Evolutionary conservation across 2,888 invertebrate species (phyloP).

Genomic region (Lycophotia porphyrea): DNA sequence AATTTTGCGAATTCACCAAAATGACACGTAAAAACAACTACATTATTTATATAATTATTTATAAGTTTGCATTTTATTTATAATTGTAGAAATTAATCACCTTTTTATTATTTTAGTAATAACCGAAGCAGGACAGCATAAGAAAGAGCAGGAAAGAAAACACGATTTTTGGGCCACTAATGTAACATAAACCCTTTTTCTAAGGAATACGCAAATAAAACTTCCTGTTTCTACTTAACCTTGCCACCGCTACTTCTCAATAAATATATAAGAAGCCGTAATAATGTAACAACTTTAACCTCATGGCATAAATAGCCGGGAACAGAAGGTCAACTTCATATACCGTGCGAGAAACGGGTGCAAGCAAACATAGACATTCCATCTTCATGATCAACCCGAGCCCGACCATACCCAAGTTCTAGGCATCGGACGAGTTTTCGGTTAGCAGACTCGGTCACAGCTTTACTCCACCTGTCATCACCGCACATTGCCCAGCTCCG

Average conservation of each 20-base stretch:
- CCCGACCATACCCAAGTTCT: background rate
- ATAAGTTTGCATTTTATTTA: background rate
- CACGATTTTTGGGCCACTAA: background rate
- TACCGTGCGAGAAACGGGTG: background rate
- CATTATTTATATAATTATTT: background rate
- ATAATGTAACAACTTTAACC: conserved; percentile 61
- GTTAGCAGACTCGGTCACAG: no score
- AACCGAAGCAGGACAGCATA: background rate
- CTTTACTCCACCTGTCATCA: background rate
- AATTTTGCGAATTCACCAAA: no score
- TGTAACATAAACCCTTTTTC: conserved; percentile 18
- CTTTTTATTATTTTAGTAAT: background rate
- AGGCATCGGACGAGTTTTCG: no score
- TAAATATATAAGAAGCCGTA: conserved; percentile 64
- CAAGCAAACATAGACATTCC: background rate
- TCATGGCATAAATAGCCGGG: conserved; percentile 12
- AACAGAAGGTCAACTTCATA: conserved; percentile 9
- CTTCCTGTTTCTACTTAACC: conserved; percentile 12
- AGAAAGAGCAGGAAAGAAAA: background rate
- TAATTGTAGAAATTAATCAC: background rate
- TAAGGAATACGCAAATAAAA: conserved; percentile 18
- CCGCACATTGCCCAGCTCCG: background rate
- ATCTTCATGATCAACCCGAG: background rate
- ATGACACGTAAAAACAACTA: no score
- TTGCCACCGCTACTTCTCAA: conserved; percentile 15